Conservation (phyloP, 2,888 invertebrate species). For the Tetanocera ferruginea region DNA sequence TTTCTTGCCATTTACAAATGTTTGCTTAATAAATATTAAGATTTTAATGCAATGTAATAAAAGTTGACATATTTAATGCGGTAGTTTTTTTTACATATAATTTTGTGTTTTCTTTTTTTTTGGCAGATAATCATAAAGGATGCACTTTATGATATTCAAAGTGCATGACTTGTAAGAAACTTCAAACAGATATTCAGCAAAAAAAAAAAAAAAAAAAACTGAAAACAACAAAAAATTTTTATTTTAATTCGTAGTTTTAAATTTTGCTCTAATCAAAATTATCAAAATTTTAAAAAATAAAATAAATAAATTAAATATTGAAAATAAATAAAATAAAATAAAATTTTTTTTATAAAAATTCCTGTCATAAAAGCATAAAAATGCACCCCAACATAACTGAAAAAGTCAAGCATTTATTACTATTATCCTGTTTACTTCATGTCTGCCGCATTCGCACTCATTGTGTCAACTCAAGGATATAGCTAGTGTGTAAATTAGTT, state of each 20-base stretch:
- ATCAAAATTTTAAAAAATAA: too few relatives aligned
- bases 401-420: conserved; percentile 58
- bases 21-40: conserved; percentile 26
- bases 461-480: conserved; percentile 43
- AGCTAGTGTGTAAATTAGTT: conserved; percentile 65
- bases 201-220: background rate
- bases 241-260: too few relatives aligned
- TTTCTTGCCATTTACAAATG: conserved; percentile 62
- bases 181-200: background rate
- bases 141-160: background rate
- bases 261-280: too few relatives aligned
- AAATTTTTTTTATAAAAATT: background rate
- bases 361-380: background rate
- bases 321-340: background rate
- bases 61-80: background rate
- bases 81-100: background rate
- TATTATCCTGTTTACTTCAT: conserved; percentile 66
- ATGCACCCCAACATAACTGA: background rate
- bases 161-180: background rate
- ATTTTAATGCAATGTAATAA: conserved; percentile 29
- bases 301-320: background rate
- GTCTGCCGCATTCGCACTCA: conserved; percentile 51
- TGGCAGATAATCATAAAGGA: conserved; percentile 1
- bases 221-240: background rate
- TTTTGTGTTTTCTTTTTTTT: background rate